Percentiles rank a stretch among this genome's conserved stretches.
phyloP scores from a whole-genome alignment of 2,888 invertebrate genomes.

The Zonitis immaculata region DNA sequence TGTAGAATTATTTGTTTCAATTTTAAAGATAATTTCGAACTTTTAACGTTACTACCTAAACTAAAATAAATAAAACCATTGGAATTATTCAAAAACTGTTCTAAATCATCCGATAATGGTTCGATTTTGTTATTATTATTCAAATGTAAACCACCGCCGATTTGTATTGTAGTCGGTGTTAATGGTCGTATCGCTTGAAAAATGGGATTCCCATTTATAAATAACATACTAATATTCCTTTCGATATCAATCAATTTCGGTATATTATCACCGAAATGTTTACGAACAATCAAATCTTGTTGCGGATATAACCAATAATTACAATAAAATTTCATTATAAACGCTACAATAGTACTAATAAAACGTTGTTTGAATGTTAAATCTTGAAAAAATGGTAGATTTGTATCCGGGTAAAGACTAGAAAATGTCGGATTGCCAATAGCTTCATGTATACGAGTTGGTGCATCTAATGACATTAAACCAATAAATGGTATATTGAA shows the following conservation, averaged over 20 bases:
- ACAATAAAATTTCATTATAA: conserved; percentile 8
- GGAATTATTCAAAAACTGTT: conserved; percentile 40
- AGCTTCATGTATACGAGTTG: conserved; percentile 31
- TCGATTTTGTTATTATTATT: conserved; percentile 8
- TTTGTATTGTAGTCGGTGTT: conserved; percentile 37
- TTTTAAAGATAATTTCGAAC: conserved; percentile 34
- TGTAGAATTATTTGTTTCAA: conserved; percentile 36
- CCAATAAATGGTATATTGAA: conserved; percentile 42
- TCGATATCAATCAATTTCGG: conserved; percentile 31
- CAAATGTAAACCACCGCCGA: conserved; percentile 38
- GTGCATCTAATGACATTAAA: conserved; percentile 37
- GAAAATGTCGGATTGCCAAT: conserved; percentile 41
- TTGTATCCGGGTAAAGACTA: conserved; percentile 37
- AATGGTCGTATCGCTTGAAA: conserved; percentile 36
- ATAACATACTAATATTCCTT: conserved; percentile 38
- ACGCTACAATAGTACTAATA: conserved; percentile 20
- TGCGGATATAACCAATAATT: conserved; percentile 13
- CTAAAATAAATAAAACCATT: conserved; percentile 45
- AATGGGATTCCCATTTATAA: conserved; percentile 39
- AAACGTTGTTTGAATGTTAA: conserved; percentile 36
- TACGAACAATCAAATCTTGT: conserved; percentile 23
- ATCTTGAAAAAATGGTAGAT: conserved; percentile 27
- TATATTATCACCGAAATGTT: conserved; percentile 36
- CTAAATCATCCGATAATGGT: conserved; percentile 31
- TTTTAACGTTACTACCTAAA: conserved; percentile 46